Conservation (phyloP, 2,113 vertebrate genomes). For the Argyrosomus japonicus region DNA sequence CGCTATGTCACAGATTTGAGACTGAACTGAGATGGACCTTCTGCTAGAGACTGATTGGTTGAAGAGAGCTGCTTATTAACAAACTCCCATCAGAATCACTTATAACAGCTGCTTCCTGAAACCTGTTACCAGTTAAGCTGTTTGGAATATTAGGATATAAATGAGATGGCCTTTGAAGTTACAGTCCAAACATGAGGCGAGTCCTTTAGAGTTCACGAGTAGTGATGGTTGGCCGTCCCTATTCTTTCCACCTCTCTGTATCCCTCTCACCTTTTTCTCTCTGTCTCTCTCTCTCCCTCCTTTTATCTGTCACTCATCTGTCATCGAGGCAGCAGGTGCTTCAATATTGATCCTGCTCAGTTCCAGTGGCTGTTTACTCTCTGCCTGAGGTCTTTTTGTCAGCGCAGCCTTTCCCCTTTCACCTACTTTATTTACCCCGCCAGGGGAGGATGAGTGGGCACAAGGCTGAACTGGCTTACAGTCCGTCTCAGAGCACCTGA, state of each 20-base stretch:
- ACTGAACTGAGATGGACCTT: slow-evolving; percentile 27
- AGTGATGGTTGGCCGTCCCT: background rate
- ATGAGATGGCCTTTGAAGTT: slow-evolving; percentile 32
- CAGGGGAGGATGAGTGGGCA: slow-evolving; percentile 20
- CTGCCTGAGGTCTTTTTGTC: slow-evolving; percentile 21
- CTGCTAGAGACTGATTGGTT: background rate
- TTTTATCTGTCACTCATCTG: slow-evolving; percentile 37
- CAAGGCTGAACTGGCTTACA: slow-evolving; percentile 17
- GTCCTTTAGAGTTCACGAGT: background rate
- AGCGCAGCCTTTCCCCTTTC: slow-evolving; percentile 7
- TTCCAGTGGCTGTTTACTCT: slow-evolving; percentile 69
- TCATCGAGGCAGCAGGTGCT: slow-evolving; percentile 74
- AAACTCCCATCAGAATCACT: slow-evolving; percentile 12
- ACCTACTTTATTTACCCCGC: slow-evolving; percentile 57
- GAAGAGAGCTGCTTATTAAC: slow-evolving; percentile 13
- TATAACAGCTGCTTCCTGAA: slow-evolving; percentile 24
- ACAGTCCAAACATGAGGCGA: background rate
- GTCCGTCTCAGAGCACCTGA: background rate
- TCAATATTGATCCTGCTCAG: slow-evolving; percentile 76
- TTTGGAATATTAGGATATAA: slow-evolving; percentile 36
- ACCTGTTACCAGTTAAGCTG: slow-evolving; percentile 24
- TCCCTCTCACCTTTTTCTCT: background rate
- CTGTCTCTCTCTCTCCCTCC: background rate
- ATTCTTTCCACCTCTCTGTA: background rate
- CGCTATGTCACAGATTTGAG: slow-evolving; percentile 12